A percentile compares a stretch with the other conserved stretches of the same genome.
Evolutionary conservation across 23 tunicate species (phyloP).

Genomic region (Ascidia mentula): DNA sequence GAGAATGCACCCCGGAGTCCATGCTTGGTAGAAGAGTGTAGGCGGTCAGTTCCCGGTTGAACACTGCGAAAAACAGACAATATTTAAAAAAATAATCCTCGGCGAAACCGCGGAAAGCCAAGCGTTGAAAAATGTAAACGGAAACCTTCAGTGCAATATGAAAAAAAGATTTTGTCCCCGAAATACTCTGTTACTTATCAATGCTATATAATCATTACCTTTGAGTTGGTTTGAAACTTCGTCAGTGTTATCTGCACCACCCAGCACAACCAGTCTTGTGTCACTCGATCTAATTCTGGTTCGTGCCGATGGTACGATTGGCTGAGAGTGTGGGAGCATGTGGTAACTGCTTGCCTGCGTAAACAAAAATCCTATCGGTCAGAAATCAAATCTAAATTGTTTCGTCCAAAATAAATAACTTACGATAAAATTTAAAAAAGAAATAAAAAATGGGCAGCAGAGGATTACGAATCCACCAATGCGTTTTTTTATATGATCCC

Average conservation of each 20-base stretch:
- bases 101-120: too few relatives aligned
- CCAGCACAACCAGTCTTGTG: constrained; percentile 85
- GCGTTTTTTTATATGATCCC: too few relatives aligned
- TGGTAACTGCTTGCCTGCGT: constrained; percentile 92
- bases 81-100: neutral
- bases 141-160: too few relatives aligned
- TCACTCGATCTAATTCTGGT: constrained; percentile 91
- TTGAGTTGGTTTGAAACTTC: constrained; percentile 98
- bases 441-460: too few relatives aligned
- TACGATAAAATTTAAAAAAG: too few relatives aligned
- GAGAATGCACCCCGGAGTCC: constrained; percentile 99
- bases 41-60: constrained; percentile 95
- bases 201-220: constrained; percentile 36
- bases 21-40: constrained; percentile 96
- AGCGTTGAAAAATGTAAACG: too few relatives aligned
- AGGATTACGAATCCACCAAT: too few relatives aligned
- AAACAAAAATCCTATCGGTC: too few relatives aligned
- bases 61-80: constrained; percentile 49
- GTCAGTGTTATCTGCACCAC: constrained; percentile 99
- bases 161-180: too few relatives aligned
- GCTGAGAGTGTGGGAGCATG: constrained; percentile 99
- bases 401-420: too few relatives aligned
- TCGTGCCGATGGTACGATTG: constrained; percentile 91
- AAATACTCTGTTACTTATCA: neutral
- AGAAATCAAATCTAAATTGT: too few relatives aligned